Conservation (phyloP, 2,888 invertebrate species). For the Colostygia pectinataria region DNA sequence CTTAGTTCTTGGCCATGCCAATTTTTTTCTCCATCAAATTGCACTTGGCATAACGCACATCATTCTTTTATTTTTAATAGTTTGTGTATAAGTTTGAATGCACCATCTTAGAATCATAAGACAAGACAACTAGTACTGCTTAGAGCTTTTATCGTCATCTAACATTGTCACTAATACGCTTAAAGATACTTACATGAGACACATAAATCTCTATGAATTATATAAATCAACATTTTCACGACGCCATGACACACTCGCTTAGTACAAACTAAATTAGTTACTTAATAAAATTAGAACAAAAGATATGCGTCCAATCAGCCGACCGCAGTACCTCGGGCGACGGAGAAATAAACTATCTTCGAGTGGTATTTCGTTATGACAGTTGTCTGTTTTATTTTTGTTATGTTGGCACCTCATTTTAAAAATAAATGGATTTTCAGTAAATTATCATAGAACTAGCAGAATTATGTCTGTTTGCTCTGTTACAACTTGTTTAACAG, state of each 20-base stretch:
- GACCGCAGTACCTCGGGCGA: conserved; percentile 33
- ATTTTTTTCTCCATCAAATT: no score
- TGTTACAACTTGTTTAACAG: no score
- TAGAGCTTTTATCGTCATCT: conserved; percentile 19
- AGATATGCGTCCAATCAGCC: conserved; percentile 46
- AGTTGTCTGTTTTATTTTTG: background rate
- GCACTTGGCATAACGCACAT: no score
- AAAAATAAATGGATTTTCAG: background rate
- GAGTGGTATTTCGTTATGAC: no score
- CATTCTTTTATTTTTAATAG: no score
- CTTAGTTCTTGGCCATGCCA: no score
- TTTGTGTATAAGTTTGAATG: no score
- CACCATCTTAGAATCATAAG: no score
- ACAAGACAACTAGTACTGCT: no score
- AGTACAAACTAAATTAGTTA: conserved; percentile 52
- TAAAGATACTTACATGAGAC: conserved; percentile 54
- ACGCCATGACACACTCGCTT: conserved; percentile 41
- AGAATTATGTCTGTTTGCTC: no score
- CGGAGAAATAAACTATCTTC: conserved; percentile 1
- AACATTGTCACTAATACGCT: conserved; percentile 50
- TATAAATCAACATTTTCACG: conserved; percentile 74
- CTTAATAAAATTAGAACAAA: conserved; percentile 68
- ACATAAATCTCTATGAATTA: conserved; percentile 65
- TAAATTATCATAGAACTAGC: no score
- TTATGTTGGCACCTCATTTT: conserved; percentile 10